Evolutionary conservation across 2,113 vertebrate genomes (phyloP).

Genomic region (Condylura cristata): DNA sequence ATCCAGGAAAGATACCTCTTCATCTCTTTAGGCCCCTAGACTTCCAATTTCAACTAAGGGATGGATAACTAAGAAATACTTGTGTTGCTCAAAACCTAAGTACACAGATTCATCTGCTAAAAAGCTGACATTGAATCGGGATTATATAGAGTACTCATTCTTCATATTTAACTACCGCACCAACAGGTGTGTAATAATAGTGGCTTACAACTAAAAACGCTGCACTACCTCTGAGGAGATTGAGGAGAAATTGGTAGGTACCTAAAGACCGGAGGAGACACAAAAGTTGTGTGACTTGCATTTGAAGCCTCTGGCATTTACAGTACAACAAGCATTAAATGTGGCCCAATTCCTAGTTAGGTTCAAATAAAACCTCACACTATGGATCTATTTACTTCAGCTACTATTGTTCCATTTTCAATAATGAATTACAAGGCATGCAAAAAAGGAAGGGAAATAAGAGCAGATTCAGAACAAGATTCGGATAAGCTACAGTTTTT

Average conservation of each 20-base stretch:
- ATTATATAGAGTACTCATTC: neutral
- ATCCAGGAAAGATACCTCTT: neutral
- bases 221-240: neutral
- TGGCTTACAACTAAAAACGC: neutral
- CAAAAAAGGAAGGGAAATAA: neutral
- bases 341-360: neutral
- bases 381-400: neutral
- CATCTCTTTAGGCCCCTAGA: neutral
- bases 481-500: neutral
- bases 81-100: neutral
- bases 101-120: neutral
- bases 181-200: neutral
- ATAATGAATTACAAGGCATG: neutral
- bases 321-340: neutral
- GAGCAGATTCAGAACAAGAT: neutral
- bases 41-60: neutral
- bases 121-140: neutral
- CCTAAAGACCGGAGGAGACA: neutral
- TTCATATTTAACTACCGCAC: neutral
- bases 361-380: neutral
- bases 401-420: neutral
- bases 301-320: neutral
- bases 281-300: neutral
- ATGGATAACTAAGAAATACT: neutral
- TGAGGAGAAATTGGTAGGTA: neutral